phyloP scores from a whole-genome alignment of 1,140 invertebrate genomes.

The Danaus melanippus region DNA sequence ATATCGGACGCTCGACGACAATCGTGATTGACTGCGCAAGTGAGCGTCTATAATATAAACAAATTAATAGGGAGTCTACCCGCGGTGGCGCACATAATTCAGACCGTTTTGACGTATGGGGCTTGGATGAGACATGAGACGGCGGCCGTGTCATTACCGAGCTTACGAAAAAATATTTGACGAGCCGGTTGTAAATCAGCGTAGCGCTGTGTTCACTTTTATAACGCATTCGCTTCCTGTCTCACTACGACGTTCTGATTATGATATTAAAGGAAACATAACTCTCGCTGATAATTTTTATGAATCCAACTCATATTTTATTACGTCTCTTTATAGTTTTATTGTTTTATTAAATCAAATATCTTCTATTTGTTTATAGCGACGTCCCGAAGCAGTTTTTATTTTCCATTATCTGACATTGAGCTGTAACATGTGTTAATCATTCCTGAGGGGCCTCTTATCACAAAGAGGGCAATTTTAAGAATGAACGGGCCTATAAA shows the following conservation, averaged over 20 bases:
- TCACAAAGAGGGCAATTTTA: conserved; percentile 63
- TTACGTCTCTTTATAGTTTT: conserved; percentile 22
- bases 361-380: conserved; percentile 17
- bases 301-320: conserved; percentile 35
- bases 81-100: conserved; percentile 29
- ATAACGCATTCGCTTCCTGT: conserved; percentile 46
- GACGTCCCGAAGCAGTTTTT: conserved; percentile 24
- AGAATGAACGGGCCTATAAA: conserved; percentile 65
- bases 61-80: conserved; percentile 63
- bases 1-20: conserved; percentile 63
- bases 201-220: conserved; percentile 32
- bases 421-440: conserved; percentile 60
- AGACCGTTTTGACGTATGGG: conserved; percentile 6
- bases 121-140: not conserved
- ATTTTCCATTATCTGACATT: conserved; percentile 47
- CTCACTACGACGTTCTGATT: conserved; percentile 41
- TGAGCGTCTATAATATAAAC: conserved; percentile 69
- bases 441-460: conserved; percentile 44
- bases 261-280: conserved; percentile 52
- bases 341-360: conserved; percentile 27
- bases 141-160: too few relatives aligned
- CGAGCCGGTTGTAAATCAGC: conserved; percentile 50
- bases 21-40: conserved; percentile 68
- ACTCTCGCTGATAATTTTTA: conserved; percentile 45
- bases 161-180: conserved; percentile 42